Evolutionary conservation across 2,113 vertebrate genomes (phyloP), one percentile per base, ranked within the genome.

Genomic region (Sterrhoptilus dennistouni): DNA sequence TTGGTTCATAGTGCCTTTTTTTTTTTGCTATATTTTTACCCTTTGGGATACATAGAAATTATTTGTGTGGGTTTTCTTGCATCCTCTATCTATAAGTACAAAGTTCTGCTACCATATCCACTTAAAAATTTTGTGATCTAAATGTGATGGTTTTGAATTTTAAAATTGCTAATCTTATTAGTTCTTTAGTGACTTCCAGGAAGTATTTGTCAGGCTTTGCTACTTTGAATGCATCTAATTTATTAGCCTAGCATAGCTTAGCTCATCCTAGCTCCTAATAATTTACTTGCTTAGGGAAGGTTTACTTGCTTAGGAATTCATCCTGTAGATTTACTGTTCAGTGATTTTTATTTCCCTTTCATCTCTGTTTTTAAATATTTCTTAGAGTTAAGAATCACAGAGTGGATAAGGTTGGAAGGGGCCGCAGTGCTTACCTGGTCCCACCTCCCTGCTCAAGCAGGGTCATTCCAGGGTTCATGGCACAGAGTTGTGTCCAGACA

Each of bases 1-100:
- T 56, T 66, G 12, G 6, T 60, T 87, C 23, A 1, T 60, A 14
- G 18, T 74, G n/a, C 14, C 0, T 0, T 3, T 65, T 69, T 89
- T 61, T 79, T 72, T 89, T 61, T 79, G 12, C 24, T 40, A 2
- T 36, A 31, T 49, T 68, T 82, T 79, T 50, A n/a, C 22, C 38
- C 5, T 63, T 86, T 65, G 45, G 49, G 42, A 49, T 56, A 52
- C 23, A n/a, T 2, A 27, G 8, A 69, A 50, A 40, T 71, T 3
- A 35, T 45, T 35, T 53, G 2, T 65, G 14, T 11, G 4, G 53
- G 21, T 57, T 77, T 83, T 71, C 68, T 72, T 81, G 31, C 59
- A n/a, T 81, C 28, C 12, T 68, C 24, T 87, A 85, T 61, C n/a
- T 71, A 0, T 23, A 52, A 64, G 15, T 81, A 60, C 0, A 0